These are phyloP conservation scores for Picathartes gymnocephalus DNA, from an alignment of 2,113 vertebrate genomes.

Conservation along the genomic window DNA sequence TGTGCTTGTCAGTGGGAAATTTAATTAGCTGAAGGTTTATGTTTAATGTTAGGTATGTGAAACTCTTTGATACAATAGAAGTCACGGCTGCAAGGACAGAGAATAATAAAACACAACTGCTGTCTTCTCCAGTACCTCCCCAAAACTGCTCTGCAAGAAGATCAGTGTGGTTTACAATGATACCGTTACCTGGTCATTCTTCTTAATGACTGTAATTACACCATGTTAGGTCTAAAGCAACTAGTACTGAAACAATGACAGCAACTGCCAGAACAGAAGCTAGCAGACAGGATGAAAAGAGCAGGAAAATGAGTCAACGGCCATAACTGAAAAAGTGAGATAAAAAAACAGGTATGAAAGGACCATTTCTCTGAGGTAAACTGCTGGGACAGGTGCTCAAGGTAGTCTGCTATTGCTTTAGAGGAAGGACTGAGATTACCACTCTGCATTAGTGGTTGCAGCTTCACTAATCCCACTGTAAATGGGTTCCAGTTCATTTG, in stretches of 20 bases:
- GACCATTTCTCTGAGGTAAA: background rate
- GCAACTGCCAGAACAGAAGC: background rate
- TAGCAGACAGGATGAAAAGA: conserved; percentile 1
- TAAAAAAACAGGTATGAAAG: background rate
- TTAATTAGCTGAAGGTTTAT: background rate
- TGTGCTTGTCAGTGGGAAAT: background rate
- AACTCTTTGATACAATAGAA: background rate
- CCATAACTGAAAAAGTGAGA: conserved; percentile 2
- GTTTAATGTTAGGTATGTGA: background rate
- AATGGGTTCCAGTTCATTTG: background rate
- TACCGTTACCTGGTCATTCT: background rate
- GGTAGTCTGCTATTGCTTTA: background rate
- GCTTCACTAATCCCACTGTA: background rate
- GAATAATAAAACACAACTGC: background rate
- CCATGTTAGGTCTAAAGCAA: background rate
- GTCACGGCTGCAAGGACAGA: background rate
- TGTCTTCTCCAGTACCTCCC: background rate
- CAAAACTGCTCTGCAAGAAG: background rate
- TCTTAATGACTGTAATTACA: background rate
- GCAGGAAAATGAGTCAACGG: conserved; percentile 7
- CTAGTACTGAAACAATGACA: background rate
- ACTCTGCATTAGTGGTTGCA: background rate
- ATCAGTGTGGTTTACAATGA: background rate
- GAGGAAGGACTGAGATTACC: background rate
- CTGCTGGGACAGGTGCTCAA: background rate